phyloP scores from a whole-genome alignment of 2,888 invertebrate genomes.

The Tolmerus cingulatus region DNA sequence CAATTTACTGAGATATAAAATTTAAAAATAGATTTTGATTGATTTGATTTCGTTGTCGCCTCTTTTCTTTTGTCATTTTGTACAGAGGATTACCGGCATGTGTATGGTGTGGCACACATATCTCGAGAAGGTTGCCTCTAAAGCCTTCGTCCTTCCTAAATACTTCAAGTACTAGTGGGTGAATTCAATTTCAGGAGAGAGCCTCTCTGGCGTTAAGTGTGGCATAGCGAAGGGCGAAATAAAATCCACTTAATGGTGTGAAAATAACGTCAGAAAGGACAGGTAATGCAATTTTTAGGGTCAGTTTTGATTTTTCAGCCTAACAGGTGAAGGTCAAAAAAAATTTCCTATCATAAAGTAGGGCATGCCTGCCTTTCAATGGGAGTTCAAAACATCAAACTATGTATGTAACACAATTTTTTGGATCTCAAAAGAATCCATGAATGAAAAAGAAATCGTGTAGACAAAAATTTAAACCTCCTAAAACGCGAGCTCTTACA shows the following conservation, averaged over 20 bases:
- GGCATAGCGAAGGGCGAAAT: constrained; percentile 1
- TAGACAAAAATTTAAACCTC: too few relatives aligned
- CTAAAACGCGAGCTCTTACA: too few relatives aligned
- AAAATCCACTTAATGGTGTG: constrained; percentile 10
- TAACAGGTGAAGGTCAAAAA: background rate
- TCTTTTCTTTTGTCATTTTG: constrained; percentile 32
- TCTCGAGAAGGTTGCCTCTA: background rate
- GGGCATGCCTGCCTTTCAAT: background rate
- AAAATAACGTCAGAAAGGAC: background rate
- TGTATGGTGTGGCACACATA: background rate
- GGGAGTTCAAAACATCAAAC: background rate
- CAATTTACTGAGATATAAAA: constrained; percentile 55
- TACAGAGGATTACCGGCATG: constrained; percentile 22
- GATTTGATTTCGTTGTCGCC: constrained; percentile 56
- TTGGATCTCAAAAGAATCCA: too few relatives aligned
- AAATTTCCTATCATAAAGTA: background rate
- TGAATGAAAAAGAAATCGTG: too few relatives aligned
- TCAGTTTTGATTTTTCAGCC: background rate
- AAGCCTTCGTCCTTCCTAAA: constrained; percentile 7
- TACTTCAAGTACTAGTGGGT: constrained; percentile 17
- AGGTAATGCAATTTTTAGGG: background rate
- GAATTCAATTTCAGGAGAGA: constrained; percentile 29
- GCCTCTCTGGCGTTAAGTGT: background rate
- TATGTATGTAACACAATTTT: background rate
- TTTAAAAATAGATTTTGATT: constrained; percentile 59